phyloP scores from a whole-genome alignment of 2,113 vertebrate species.

The Romanogobio albipinnatus region DNA sequence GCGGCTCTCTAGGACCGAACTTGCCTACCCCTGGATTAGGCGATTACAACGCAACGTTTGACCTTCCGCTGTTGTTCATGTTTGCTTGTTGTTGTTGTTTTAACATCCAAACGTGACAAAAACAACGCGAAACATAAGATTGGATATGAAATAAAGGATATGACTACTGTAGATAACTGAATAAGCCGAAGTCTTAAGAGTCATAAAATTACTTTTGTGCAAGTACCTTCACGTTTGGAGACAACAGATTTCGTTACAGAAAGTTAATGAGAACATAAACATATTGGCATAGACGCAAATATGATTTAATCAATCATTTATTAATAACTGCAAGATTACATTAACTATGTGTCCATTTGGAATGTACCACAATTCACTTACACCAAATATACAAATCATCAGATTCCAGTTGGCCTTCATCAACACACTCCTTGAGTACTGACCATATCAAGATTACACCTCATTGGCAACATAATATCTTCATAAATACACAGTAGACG shows the following conservation, averaged over 20 bases:
- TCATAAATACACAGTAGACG: conserved; percentile 34
- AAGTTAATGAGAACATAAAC: neutral
- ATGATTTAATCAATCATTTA: conserved; percentile 24
- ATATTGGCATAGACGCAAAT: neutral
- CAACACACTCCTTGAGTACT: neutral
- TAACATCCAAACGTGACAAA: neutral
- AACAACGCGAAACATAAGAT: neutral
- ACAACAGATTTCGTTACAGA: neutral
- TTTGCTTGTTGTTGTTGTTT: neutral
- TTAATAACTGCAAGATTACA: conserved; percentile 44
- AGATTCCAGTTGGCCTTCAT: conserved; percentile 26
- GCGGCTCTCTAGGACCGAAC: too few species aligned
- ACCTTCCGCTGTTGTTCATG: neutral
- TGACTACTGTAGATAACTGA: neutral
- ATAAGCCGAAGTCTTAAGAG: neutral
- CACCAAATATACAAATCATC: conserved; percentile 49
- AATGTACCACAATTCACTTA: conserved; percentile 39
- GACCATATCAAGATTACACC: neutral
- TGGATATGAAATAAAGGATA: neutral
- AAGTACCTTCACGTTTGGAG: neutral
- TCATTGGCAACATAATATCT: conserved; percentile 10
- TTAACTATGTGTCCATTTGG: conserved; percentile 19
- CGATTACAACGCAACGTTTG: neutral
- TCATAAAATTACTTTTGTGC: neutral
- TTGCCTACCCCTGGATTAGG: too few species aligned